Base-by-base conservation (phyloP, 2,113 vertebrate genomes). In the Helogale parvula region DNA sequence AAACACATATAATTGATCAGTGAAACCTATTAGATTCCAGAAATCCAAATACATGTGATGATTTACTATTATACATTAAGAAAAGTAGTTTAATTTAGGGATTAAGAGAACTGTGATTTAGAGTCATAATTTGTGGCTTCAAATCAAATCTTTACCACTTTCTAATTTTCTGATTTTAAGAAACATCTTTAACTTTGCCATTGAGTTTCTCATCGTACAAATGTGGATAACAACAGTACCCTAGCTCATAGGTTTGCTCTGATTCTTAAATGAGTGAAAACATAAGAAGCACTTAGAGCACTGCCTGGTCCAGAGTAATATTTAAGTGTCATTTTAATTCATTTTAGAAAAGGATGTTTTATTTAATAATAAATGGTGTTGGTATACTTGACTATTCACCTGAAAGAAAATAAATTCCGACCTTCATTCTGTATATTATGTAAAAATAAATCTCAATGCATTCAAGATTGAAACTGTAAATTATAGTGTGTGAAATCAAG, bases 381-480 rank as follows among this genome's bases (percentile, higher is more conserved):
- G 23, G 38, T 81, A 92, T 74, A 90, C 33, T 92, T 89, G 10
- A 92, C 50, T 95, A 10, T 88, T n/a, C 25, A 85, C n/a, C 68
- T 86, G 45, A 90, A 94, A 89, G 54, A 81, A 96, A 74, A 65
- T 57, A 60, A 88, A 72, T 72, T 79, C 84, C 77, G 25, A 88
- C 25, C 21, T 94, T 41, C 3, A 74, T 7, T 31, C n/a, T 33
- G 38, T 50, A 19, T 3, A 15, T 0, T 83, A 35, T 82, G 10
- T 10, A 93, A 33, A 97, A 92, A 68, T 85, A 74, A 84, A 92
- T 80, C 25, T 60, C n/a, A 94, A 1, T n/a, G 14, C 21, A 83
- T 94, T 83, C 63, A 88, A n/a, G 63, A 72, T 88, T 88, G 57
- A 96, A 96, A 88, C 27, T 52, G 23, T 47, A 79, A 72, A 83